phyloP scores from a whole-genome alignment of 2,797 vertebrate genomes.

The Mormyrus proboscirostris region DNA sequence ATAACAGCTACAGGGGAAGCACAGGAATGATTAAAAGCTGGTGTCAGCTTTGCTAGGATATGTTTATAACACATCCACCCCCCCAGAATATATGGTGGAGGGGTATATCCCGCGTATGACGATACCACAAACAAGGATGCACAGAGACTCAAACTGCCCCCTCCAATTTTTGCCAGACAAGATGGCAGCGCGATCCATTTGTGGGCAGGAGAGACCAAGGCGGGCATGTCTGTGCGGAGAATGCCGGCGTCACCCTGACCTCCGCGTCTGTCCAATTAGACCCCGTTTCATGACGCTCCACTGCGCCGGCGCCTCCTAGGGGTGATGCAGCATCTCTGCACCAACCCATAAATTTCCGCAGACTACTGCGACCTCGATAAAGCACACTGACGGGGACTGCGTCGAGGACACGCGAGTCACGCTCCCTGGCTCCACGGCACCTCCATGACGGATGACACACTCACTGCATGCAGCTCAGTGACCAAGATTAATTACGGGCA shows the following conservation, averaged over 20 bases:
- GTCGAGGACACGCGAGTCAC: constrained; percentile 2
- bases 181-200: constrained; percentile 14
- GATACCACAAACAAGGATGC: background rate
- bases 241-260: background rate
- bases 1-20: background rate
- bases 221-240: background rate
- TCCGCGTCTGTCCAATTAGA: constrained; percentile 27
- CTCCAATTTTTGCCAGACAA: background rate
- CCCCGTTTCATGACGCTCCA: background rate
- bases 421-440: constrained; percentile 23
- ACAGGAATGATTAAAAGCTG: background rate
- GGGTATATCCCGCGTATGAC: background rate
- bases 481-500: background rate
- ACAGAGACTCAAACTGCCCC: background rate
- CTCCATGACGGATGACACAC: constrained; percentile 1
- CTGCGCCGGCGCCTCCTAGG: constrained; percentile 25
- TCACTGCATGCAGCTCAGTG: background rate
- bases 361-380: constrained; percentile 26
- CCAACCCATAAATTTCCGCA: background rate
- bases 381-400: constrained; percentile 38
- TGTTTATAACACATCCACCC: background rate
- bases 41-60: background rate
- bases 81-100: background rate
- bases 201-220: background rate
- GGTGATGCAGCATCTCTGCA: background rate